Evolutionary conservation across 2,113 vertebrate species (phyloP), one percentile per base, ranked within the genome.

Genomic region (Sander vitreus): DNA sequence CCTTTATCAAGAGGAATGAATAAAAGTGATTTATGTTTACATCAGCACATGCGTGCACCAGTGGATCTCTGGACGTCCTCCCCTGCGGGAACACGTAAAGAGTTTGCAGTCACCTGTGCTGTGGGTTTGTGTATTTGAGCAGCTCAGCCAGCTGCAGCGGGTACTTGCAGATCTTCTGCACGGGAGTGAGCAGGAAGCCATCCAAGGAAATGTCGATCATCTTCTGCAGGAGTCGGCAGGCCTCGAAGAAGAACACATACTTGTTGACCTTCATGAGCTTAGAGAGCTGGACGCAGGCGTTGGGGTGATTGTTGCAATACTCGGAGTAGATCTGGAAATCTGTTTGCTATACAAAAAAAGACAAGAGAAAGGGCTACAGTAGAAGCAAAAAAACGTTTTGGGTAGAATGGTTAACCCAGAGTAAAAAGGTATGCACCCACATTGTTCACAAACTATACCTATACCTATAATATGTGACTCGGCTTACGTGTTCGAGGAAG

Each of bases 141-240:
- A 99, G 95, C 79, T 99, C 97, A 0, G 97, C 97, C 88, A 99
- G 94, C 65, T 99, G 98, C 75, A 99, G 93, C 0, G 97, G 98
- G 39, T 99, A 99, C 87, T 99, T 99, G 96, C 98, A 99, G 94
- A 99, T 99, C 91, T 99, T 99, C 94, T 99, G 98, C 69, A 99
- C 98, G 0, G 97, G 97, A 0, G 97, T 99, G 80, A 99, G 96
- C 89, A 99, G 92, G 91, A 99, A 99, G 12, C 98, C 97, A 0
- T 99, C 97, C 85, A 99, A 85, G 2, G 98, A 99, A 86, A 99
- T 99, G 94, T 98, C 96, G 0, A 99, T 99, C 97, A 99, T 99
- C 88, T 96, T 97, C 91, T 98, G 98, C 23, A 99, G 96, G 85
- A 99, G 94, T 8, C 98, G 95, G 84, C 97, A 99, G 19, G 97